A percentile compares a stretch with the other conserved stretches of the same genome.
Conservation (phyloP, 2,113 vertebrate genomes). For the Strix uralensis region DNA sequence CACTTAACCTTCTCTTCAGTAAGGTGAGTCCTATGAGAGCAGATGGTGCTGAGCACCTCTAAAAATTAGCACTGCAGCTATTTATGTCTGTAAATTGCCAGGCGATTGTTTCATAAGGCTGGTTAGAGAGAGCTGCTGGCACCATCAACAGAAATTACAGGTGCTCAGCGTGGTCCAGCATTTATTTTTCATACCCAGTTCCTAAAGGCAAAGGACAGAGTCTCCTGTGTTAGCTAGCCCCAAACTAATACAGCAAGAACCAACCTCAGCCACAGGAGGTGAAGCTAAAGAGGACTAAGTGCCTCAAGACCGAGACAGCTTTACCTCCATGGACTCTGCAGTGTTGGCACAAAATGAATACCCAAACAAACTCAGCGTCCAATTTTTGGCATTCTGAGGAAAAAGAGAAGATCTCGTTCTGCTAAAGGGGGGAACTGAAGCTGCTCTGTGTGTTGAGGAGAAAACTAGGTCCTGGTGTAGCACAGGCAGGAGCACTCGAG, state of each 20-base stretch:
- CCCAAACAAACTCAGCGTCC: neutral
- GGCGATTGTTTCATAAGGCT: neutral
- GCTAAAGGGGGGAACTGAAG: neutral
- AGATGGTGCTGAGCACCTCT: conserved; percentile 60
- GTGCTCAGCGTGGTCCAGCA: neutral
- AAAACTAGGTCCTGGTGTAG: neutral
- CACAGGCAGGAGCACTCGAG: neutral
- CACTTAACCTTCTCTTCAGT: conserved; percentile 57
- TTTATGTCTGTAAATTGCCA: neutral
- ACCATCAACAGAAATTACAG: neutral
- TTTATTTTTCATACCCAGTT: neutral
- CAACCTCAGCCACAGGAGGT: neutral
- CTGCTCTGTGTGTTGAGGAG: neutral
- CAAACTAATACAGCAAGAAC: neutral
- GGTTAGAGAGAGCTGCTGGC: neutral
- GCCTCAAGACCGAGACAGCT: neutral
- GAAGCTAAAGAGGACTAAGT: neutral
- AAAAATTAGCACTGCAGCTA: conserved; percentile 34
- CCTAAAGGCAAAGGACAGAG: neutral
- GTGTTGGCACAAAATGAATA: neutral
- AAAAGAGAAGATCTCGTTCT: rapidly evolving
- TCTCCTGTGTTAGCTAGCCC: neutral
- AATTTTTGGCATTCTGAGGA: neutral
- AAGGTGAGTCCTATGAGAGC: conserved; percentile 35
- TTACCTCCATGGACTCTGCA: neutral